These are phyloP conservation scores for Microtus oregoni DNA, from an alignment of 2,113 vertebrate genomes.

Conservation along the genomic window DNA sequence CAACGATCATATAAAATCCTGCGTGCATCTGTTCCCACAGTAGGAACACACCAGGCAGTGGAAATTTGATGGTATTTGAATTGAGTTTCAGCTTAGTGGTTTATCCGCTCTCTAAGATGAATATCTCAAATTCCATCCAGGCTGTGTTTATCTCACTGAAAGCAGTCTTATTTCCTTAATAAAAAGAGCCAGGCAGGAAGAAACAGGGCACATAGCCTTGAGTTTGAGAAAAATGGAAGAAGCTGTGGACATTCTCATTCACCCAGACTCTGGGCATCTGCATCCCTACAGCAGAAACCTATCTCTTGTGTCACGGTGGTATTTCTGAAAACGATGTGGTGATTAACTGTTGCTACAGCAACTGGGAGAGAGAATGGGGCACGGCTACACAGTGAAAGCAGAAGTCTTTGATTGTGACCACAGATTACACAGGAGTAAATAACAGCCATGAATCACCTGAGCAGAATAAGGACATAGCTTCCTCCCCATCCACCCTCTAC, in stretches of 20 bases:
- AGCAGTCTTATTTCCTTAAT: constrained; percentile 4
- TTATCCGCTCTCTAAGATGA: background rate
- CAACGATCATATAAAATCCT: background rate
- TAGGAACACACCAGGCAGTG: background rate
- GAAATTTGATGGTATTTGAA: background rate
- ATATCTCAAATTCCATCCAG: background rate
- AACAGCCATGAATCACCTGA: background rate
- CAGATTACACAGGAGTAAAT: background rate
- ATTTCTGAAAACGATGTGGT: constrained; percentile 30
- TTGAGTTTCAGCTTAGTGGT: background rate
- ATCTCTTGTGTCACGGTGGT: background rate
- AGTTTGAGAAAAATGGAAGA: background rate
- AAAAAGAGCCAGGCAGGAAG: background rate
- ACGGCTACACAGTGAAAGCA: background rate
- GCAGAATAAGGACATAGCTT: background rate
- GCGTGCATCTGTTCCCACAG: constrained; percentile 14
- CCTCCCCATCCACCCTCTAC: background rate
- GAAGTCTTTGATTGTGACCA: background rate
- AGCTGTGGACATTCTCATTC: background rate
- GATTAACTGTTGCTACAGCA: constrained; percentile 24
- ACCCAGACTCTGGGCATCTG: background rate
- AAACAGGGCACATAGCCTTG: background rate
- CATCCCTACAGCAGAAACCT: background rate
- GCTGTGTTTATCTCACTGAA: background rate
- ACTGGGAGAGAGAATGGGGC: background rate